These are phyloP conservation scores for Meiosimyza platycephala DNA, from an alignment of 2,888 invertebrate species.

Conservation along the genomic window DNA sequence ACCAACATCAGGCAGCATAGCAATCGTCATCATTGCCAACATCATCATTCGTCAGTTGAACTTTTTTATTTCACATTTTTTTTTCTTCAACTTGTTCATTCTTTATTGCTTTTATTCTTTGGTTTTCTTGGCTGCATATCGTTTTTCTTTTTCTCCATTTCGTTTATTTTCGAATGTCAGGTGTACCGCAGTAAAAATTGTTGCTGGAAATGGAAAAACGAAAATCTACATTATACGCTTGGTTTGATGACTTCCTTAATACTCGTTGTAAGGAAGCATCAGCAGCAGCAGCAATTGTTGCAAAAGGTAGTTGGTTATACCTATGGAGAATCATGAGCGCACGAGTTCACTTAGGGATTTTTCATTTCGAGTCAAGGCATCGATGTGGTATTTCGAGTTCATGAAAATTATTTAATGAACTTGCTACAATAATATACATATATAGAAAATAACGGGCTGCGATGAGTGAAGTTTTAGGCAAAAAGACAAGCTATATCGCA, in stretches of 20 bases:
- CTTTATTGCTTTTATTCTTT: neutral
- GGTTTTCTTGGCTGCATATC: neutral
- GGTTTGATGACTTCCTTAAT: conserved; percentile 35
- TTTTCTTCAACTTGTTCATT: neutral
- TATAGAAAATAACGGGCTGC: too few relatives aligned
- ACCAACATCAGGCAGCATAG: neutral
- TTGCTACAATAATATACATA: too few relatives aligned
- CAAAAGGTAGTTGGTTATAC: neutral
- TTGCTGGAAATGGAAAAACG: neutral
- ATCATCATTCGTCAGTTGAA: conserved; percentile 29
- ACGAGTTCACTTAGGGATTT: too few relatives aligned
- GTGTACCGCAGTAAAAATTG: conserved; percentile 8
- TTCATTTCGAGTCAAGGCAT: too few relatives aligned
- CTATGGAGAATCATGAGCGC: neutral
- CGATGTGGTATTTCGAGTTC: too few relatives aligned
- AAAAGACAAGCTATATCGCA: neutral
- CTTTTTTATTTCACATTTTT: conserved; percentile 22
- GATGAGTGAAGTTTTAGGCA: neutral
- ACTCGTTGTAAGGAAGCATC: conserved; percentile 7
- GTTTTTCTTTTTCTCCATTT: conserved; percentile 1
- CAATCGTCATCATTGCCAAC: conserved; percentile 13
- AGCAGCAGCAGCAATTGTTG: neutral
- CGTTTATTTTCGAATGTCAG: conserved; percentile 14
- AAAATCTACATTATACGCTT: conserved; percentile 27
- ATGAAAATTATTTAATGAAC: too few relatives aligned